phyloP scores from a whole-genome alignment of 2,113 vertebrate genomes.

The Syngnathus typhle region DNA sequence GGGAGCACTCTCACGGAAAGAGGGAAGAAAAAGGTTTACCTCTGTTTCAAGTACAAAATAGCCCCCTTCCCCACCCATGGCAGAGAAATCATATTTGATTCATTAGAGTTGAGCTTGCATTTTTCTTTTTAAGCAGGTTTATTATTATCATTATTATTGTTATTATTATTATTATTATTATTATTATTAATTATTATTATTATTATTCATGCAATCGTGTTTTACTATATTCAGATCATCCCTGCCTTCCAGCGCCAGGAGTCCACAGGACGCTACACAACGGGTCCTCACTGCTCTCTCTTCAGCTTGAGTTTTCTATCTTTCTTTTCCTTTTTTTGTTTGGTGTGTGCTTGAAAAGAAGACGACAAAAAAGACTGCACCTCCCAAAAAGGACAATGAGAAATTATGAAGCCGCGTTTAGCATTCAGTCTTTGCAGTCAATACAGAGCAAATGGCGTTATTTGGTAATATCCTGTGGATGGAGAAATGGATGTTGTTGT shows the following conservation, averaged over 20 bases:
- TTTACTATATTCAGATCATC: constrained; percentile 58
- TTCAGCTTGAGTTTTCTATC: constrained; percentile 80
- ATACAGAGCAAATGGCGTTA: constrained; percentile 75
- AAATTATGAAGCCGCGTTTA: constrained; percentile 69
- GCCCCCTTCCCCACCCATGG: neutral
- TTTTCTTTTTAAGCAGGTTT: neutral
- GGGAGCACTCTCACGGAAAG: constrained; percentile 60
- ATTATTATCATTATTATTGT: neutral
- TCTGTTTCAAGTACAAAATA: constrained; percentile 48
- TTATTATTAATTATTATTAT: neutral
- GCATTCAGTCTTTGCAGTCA: constrained; percentile 63
- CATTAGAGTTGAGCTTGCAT: neutral
- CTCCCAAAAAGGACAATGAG: constrained; percentile 61
- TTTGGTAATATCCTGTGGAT: constrained; percentile 77
- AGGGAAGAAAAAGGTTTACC: constrained; percentile 39
- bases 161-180: constrained; percentile 17
- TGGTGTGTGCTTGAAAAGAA: constrained; percentile 42
- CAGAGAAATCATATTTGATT: neutral
- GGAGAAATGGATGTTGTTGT: constrained; percentile 66
- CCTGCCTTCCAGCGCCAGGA: constrained; percentile 81
- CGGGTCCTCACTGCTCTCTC: constrained; percentile 92
- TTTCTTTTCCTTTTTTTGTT: constrained; percentile 40
- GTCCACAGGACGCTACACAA: constrained; percentile 88
- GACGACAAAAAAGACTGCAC: constrained; percentile 40
- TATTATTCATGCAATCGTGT: constrained; percentile 38